A percentile compares a stretch with the other conserved stretches of the same genome.
These are phyloP conservation scores for Dasysyrphus albostriatus DNA, from an alignment of 2,888 invertebrate species.

Conservation along the genomic window DNA sequence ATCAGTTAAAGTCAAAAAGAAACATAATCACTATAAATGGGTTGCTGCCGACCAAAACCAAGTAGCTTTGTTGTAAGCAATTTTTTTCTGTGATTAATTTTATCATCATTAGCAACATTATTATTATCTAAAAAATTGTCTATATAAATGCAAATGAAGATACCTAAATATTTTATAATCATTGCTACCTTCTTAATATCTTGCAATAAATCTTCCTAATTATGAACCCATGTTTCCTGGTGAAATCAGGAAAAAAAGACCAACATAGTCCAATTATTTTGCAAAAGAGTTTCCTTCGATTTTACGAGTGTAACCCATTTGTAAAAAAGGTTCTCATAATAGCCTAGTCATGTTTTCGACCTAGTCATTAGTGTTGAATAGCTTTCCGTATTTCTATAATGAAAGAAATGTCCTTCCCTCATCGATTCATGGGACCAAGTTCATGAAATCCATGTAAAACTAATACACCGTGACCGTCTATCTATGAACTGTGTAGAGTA, in stretches of 20 bases:
- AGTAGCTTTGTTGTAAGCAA: not conserved
- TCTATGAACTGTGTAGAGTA: not conserved
- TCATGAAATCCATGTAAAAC: not conserved
- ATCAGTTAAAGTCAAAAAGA: no score
- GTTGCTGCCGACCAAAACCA: not conserved
- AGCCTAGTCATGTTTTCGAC: constrained; percentile 10
- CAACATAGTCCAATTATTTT: not conserved
- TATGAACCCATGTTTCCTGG: not conserved
- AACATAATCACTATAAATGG: not conserved
- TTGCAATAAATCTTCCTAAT: constrained; percentile 7
- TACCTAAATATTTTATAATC: not conserved
- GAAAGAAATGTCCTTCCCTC: not conserved
- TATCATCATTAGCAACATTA: not conserved
- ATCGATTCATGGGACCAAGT: not conserved
- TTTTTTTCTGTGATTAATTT: not conserved
- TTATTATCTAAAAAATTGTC: not conserved
- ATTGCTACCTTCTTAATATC: constrained; percentile 4
- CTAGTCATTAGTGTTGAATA: constrained; percentile 4
- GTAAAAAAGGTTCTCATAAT: not conserved
- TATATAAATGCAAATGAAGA: not conserved
- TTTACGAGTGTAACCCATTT: not conserved
- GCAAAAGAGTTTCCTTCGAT: not conserved
- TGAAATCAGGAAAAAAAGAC: not conserved
- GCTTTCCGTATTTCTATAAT: not conserved
- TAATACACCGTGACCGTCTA: not conserved